Conservation (phyloP, 2,797 vertebrate species). For the Tolypeutes matacus region DNA sequence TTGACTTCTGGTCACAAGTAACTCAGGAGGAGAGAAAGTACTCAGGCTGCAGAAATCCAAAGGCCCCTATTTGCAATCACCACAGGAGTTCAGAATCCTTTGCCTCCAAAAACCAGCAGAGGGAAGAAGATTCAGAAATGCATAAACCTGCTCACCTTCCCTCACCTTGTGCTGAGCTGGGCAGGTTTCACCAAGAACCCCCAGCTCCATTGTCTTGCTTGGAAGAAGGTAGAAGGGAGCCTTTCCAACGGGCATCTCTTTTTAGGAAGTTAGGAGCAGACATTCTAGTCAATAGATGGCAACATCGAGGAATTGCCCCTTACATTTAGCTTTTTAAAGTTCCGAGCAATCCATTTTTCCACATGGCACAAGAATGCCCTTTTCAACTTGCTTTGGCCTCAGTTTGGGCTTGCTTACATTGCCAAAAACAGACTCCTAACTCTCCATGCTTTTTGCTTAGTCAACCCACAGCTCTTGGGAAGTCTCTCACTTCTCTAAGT, state of each 20-base stretch:
- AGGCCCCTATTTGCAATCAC: neutral
- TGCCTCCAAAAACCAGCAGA: neutral
- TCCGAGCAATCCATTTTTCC: neutral
- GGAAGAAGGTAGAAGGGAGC: neutral
- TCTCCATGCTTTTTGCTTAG: neutral
- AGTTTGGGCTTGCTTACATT: too few species aligned
- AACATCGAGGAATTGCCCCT: slow-evolving; percentile 63
- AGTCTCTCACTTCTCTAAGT: too few species aligned
- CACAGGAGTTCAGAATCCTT: slow-evolving; percentile 19
- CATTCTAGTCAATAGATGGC: neutral
- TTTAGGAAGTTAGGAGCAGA: slow-evolving; percentile 66
- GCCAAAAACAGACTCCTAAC: neutral
- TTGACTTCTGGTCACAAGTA: neutral
- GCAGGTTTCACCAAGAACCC: neutral
- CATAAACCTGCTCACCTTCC: neutral
- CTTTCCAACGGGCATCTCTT: fast-evolving
- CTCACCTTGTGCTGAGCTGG: neutral
- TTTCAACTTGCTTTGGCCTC: neutral
- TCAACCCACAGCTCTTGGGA: neutral
- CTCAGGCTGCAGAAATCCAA: neutral
- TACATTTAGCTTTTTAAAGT: slow-evolving; percentile 30
- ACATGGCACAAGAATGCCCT: too few species aligned
- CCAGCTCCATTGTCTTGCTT: neutral
- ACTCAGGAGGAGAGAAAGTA: slow-evolving; percentile 3
- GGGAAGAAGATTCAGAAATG: neutral